phyloP scores from a whole-genome alignment of 1,140 invertebrate genomes.

The Megalopta genalis region DNA sequence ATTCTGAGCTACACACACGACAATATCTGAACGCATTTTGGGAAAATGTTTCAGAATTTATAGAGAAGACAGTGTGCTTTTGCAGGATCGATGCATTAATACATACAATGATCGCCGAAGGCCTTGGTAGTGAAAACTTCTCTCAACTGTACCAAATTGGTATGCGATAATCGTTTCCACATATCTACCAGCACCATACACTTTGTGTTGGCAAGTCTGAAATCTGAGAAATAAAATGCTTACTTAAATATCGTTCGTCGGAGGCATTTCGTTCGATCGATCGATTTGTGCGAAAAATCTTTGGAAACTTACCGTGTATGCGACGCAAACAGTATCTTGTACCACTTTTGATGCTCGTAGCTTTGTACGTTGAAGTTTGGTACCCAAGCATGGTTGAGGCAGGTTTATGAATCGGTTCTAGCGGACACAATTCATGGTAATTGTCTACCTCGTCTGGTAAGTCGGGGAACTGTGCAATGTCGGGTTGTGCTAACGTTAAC shows the following conservation, averaged over 20 bases:
- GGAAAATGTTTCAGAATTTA: too few relatives aligned
- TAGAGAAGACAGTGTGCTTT: too few relatives aligned
- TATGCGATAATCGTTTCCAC: slow-evolving; percentile 96
- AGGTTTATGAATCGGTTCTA: slow-evolving; percentile 86
- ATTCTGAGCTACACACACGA: too few relatives aligned
- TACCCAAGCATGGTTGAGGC: slow-evolving; percentile 86
- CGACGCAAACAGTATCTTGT: slow-evolving; percentile 92
- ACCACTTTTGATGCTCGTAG: slow-evolving; percentile 93
- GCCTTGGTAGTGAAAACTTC: slow-evolving; percentile 97
- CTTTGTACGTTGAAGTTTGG: slow-evolving; percentile 94
- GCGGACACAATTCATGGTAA: slow-evolving; percentile 92
- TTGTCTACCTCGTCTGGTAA: slow-evolving; percentile 93
- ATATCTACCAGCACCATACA: slow-evolving; percentile 92
- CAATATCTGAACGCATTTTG: too few relatives aligned
- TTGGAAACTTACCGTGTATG: slow-evolving; percentile 86
- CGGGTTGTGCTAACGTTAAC: slow-evolving; percentile 86
- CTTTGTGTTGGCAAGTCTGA: slow-evolving; percentile 90
- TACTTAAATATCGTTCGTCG: not conserved
- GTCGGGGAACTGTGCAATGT: slow-evolving; percentile 85
- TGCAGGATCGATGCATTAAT: not conserved
- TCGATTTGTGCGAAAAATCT: not conserved
- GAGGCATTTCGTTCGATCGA: not conserved
- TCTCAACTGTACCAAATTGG: slow-evolving; percentile 94
- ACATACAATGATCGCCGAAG: slow-evolving; percentile 96
- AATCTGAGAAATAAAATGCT: slow-evolving; percentile 80